These are phyloP conservation scores for Labroides dimidiatus DNA, from an alignment of 2,797 vertebrate genomes.

Conservation along the genomic window DNA sequence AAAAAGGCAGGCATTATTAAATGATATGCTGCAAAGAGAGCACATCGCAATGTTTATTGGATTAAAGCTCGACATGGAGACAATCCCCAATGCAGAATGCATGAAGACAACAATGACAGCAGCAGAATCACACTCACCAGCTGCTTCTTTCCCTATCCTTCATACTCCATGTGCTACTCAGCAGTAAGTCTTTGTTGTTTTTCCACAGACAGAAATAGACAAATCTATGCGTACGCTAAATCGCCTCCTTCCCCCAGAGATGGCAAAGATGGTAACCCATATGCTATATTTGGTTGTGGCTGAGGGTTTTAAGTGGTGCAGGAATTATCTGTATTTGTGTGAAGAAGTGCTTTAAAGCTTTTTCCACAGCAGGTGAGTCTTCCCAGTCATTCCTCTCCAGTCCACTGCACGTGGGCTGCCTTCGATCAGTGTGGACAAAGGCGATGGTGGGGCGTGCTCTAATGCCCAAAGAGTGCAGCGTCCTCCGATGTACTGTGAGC, in stretches of 20 bases:
- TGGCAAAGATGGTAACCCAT: constrained; percentile 65
- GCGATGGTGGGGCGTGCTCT: constrained; percentile 60
- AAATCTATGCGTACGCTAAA: constrained; percentile 53
- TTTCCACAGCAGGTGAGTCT: constrained; percentile 68
- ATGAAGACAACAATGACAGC: constrained; percentile 78
- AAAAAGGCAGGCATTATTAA: constrained; percentile 68
- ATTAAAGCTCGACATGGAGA: constrained; percentile 80
- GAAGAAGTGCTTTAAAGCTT: constrained; percentile 57
- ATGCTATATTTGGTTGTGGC: constrained; percentile 70
- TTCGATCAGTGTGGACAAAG: constrained; percentile 64
- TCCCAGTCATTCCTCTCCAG: constrained; percentile 57
- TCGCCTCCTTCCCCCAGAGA: constrained; percentile 33
- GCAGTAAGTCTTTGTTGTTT: constrained; percentile 59
- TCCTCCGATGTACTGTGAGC: constrained; percentile 67
- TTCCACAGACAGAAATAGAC: constrained; percentile 58
- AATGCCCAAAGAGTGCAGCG: constrained; percentile 62
- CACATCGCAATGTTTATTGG: constrained; percentile 80
- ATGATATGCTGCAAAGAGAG: constrained; percentile 76
- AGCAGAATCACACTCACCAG: constrained; percentile 61
- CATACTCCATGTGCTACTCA: constrained; percentile 56
- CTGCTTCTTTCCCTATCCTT: constrained; percentile 54
- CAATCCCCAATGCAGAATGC: constrained; percentile 73
- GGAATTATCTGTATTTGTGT: constrained; percentile 64
- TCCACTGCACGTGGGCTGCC: constrained; percentile 48
- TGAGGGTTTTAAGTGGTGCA: constrained; percentile 62